Base-by-base conservation (phyloP, 92 coral and sea anemone species). In the Pocillopora grandis region DNA sequence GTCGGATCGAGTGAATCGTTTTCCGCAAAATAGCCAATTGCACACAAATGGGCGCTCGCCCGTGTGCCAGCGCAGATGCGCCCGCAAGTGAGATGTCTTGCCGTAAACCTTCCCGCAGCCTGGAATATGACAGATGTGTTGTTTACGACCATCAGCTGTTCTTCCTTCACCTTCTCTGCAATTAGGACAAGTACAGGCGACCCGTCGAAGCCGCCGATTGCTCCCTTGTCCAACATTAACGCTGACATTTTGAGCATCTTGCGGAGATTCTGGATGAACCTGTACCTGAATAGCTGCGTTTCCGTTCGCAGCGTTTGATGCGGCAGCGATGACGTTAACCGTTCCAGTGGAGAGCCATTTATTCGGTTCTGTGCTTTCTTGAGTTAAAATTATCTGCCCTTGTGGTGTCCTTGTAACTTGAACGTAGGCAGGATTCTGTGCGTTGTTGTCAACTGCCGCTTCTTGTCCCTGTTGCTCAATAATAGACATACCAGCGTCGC, bases 121-220 rank as follows among this genome's bases (percentile, higher is more conserved):
- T 58, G 88, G 94, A 62, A 97, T 79, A 80, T 97, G 99, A 70
- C 99, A 97, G 55, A 97, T 88, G 72, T 97, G 99, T 60, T 94
- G 98, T 71, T 97, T 97, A 27, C 98, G 95, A 65, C 99, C 99
- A 81, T 86, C 95, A 20, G 98, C 94, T 2, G 96, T 97, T 77
- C 99, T 87, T 75, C 99, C 99, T 88, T 97, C 99, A 21, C 99
- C 99, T 78, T 97, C 99, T 15, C 98, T 92, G 73, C 99, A 97
- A 77, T 97, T 97, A 10, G 99, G 99, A 79, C 99, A 97, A 55
- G 99, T 97, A 74, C 99, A 97, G 23, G 99, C 99, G 3, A 97
- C 98, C 14, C 99, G 92, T 21, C 99, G 99, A 58, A 97, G 97
- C 52, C 99, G 87, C 52, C 99, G 92, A 20, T 91, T 92, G 35